phyloP scores from a whole-genome alignment of 1,140 invertebrate genomes.

The Acromyrmex heyeri region DNA sequence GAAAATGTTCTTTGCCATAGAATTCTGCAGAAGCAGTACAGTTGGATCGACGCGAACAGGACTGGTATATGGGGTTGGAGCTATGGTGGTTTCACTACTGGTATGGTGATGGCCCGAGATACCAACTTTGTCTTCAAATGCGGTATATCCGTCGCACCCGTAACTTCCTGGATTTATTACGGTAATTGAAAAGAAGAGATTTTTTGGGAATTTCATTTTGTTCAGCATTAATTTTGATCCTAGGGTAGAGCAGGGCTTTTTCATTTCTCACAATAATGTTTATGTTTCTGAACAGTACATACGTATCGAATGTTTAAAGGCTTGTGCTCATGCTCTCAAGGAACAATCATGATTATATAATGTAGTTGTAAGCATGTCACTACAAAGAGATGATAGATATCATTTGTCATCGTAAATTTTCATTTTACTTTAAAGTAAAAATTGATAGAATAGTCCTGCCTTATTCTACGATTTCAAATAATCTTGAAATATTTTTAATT shows the following conservation, averaged over 20 bases:
- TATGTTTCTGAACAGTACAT: too few relatives aligned
- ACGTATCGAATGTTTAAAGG: too few relatives aligned
- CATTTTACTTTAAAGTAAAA: too few relatives aligned
- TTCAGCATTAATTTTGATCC: neutral
- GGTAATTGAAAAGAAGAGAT: slow-evolving; percentile 86
- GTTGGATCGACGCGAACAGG: slow-evolving; percentile 90
- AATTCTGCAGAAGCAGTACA: slow-evolving; percentile 88
- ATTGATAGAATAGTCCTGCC: too few relatives aligned
- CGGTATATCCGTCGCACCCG: slow-evolving; percentile 90
- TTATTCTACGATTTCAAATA: neutral
- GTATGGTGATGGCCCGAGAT: slow-evolving; percentile 86
- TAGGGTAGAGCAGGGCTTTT: too few relatives aligned
- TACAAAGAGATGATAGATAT: too few relatives aligned
- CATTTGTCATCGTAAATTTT: too few relatives aligned
- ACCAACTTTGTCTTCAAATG: slow-evolving; percentile 87
- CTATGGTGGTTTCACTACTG: slow-evolving; percentile 88
- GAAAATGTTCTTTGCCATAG: slow-evolving; percentile 74
- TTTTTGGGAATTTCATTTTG: neutral
- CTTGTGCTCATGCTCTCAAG: too few relatives aligned
- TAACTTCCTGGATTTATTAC: slow-evolving; percentile 95
- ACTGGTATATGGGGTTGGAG: slow-evolving; percentile 93
- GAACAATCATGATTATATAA: too few relatives aligned
- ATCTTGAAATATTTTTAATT: neutral
- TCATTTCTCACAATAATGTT: too few relatives aligned
- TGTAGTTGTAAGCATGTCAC: too few relatives aligned